Evolutionary conservation across 1,140 invertebrate species (phyloP), one percentile per base, ranked within the genome.

Genomic region (Yoshiicerus persimilis): DNA sequence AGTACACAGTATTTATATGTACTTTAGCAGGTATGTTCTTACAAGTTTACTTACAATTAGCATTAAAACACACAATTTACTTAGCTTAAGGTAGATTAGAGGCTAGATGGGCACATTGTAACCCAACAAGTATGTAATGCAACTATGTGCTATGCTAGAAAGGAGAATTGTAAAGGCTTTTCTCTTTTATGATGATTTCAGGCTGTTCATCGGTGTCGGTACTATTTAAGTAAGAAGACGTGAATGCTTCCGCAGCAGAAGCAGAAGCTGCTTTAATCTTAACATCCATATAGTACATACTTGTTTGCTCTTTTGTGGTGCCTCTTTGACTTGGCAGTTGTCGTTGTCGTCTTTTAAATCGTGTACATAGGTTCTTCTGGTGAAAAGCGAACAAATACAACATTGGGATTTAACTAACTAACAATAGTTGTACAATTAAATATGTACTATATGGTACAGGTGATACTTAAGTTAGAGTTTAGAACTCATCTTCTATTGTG

Each of bases 281-380:
- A 80, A 80, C 75, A 80, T 80, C 75, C 75, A 80, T 80, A 80
- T 16, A 80, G 75, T 80, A 32, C 47, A 56, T 56, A 56, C 34
- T 80, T 80, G 75, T 80, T 34, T 34, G 30, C 13, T 30, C 27
- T 75, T 80, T 77, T 36, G 70, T 77, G 2, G 39, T 11, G 27
- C 27, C 30, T 11, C 16, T 36, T 34, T 80, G 20, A 13, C 20
- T 80, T 36, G 20, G 20, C 30, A 80, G 16, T 80, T 80, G 75
- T 80, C 32, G 30, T 34, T 80, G 75, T 80, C 32, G 34, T 34
- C 75, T 32, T 80, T 9, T 16, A 23, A 80, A 70, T 70, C 11
- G 9, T 32, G 5, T 36, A 80, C n/a, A 11, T 80, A 23, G 36
- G 75, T 70, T 25, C 25, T 70, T 13, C 10, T 38, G 75, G 38